Conservation (phyloP, 1,140 invertebrate species). For the Drosophila sproati region DNA sequence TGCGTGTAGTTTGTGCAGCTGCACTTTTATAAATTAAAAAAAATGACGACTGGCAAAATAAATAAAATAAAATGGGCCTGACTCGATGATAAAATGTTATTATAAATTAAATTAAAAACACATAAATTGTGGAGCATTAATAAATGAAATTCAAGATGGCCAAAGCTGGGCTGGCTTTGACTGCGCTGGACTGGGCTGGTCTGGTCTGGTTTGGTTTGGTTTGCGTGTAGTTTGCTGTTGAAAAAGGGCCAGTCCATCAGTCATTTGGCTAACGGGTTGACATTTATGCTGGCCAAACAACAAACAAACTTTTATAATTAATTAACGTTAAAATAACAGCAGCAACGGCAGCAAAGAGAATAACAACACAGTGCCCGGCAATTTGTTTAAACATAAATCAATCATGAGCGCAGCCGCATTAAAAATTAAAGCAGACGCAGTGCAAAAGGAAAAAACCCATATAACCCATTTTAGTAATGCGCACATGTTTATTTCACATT, state of each 20-base stretch:
- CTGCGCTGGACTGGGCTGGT: too few relatives aligned
- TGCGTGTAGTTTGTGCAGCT: constrained; percentile 17
- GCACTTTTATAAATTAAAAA: constrained; percentile 72
- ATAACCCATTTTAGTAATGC: constrained; percentile 18
- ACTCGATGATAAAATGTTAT: constrained; percentile 63
- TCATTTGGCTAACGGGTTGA: constrained; percentile 66
- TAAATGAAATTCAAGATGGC: neutral
- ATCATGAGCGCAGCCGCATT: constrained; percentile 60
- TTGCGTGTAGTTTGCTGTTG: too few relatives aligned
- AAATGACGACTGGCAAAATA: constrained; percentile 17
- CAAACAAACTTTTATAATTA: constrained; percentile 80
- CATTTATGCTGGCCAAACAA: constrained; percentile 52
- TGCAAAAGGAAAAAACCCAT: neutral
- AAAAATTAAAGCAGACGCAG: constrained; percentile 53
- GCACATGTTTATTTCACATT: constrained; percentile 43
- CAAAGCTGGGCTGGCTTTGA: neutral
- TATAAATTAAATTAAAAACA: constrained; percentile 76
- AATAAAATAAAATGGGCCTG: constrained; percentile 33
- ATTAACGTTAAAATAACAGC: constrained; percentile 66
- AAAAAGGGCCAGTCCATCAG: constrained; percentile 53
- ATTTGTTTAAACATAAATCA: constrained; percentile 73
- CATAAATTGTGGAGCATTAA: constrained; percentile 58
- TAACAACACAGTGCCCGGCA: constrained; percentile 20
- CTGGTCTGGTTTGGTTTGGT: too few relatives aligned
- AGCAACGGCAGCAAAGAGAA: neutral